Conservation (phyloP, 2,888 invertebrate species). For the Hydrotaea diabolus region DNA sequence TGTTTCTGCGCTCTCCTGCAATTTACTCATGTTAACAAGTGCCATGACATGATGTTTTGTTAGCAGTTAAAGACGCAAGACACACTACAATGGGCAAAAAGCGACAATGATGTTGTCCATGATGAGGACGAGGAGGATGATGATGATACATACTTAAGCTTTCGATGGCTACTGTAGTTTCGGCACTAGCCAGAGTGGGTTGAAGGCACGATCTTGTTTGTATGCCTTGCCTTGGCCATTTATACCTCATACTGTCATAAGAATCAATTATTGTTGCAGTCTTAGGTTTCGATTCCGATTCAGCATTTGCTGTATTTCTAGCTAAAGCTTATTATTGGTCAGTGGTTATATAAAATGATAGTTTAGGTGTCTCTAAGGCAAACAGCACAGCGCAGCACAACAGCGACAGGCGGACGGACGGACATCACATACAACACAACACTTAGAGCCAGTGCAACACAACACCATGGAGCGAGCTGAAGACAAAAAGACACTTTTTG, state of each 20-base stretch:
- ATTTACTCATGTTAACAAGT: slow-evolving; percentile 69
- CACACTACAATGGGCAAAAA: background rate
- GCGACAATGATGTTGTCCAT: background rate
- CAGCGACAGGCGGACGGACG: no score
- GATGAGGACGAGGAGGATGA: slow-evolving; percentile 30
- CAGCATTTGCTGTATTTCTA: background rate
- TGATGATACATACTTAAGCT: slow-evolving; percentile 18
- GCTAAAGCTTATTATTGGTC: no score
- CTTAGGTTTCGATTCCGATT: slow-evolving; percentile 44
- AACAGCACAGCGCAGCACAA: no score
- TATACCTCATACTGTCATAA: slow-evolving; percentile 60
- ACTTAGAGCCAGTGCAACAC: background rate
- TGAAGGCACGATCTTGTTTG: background rate
- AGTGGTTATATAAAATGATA: slow-evolving; percentile 31
- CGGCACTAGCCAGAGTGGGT: background rate
- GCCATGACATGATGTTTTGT: slow-evolving; percentile 67
- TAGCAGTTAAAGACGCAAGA: slow-evolving; percentile 25
- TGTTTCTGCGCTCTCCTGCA: slow-evolving; percentile 41
- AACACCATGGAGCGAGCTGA: no score
- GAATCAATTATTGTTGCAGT: slow-evolving; percentile 66
- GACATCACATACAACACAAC: no score
- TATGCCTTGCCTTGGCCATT: background rate
- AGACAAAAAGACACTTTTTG: background rate
- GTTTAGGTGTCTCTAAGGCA: slow-evolving; percentile 61
- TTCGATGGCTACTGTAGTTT: slow-evolving; percentile 30